Evolutionary conservation across 2,797 vertebrate species (phyloP), one percentile per base, ranked within the genome.

Genomic region (Etheostoma nigrum): DNA sequence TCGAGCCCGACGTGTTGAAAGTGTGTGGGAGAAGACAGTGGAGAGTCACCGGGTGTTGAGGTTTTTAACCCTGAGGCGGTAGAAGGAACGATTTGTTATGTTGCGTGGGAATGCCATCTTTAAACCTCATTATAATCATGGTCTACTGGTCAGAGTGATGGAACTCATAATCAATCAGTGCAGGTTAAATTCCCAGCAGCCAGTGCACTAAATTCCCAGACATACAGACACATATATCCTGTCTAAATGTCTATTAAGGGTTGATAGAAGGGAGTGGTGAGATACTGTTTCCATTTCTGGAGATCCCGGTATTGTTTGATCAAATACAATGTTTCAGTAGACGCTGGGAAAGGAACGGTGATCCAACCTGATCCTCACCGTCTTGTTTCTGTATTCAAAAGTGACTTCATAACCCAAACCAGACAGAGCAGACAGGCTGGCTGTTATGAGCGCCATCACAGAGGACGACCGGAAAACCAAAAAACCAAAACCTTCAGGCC

Each of bases 401-500:
- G 81, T 81, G 79, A 86, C 79, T 78, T 86, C 77, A 86, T 90
- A 85, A 93, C 75, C 84, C 79, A 48, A 77, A 90, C 78, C 89
- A 91, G 88, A 89, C 85, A 49, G 74, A 67, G 71, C 78, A 86
- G 89, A 88, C 85, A 70, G 80, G 58, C 81, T 6, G 59, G 27
- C 81, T 72, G 80, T 78, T 83, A 67, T 71, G 65, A 88, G 77
- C 74, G 18, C 48, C 58, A 44, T 85, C 64, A 42, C 0, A 1
- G 60, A 74, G 57, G 61, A 76, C 2, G 61, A 36, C 70, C 70
- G 75, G 83, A 77, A 83, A 86, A 77, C 57, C 71, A 79, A 84
- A 1, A 30, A 30, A 30, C 3, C 4, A 11, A 86, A 52, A 74
- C 73, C 66, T 19, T 62, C 44, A 60, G 63, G 25, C 15, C 13